These are phyloP conservation scores for Polypedilum pembai DNA, from an alignment of 1,140 invertebrate species.

Conservation along the genomic window DNA sequence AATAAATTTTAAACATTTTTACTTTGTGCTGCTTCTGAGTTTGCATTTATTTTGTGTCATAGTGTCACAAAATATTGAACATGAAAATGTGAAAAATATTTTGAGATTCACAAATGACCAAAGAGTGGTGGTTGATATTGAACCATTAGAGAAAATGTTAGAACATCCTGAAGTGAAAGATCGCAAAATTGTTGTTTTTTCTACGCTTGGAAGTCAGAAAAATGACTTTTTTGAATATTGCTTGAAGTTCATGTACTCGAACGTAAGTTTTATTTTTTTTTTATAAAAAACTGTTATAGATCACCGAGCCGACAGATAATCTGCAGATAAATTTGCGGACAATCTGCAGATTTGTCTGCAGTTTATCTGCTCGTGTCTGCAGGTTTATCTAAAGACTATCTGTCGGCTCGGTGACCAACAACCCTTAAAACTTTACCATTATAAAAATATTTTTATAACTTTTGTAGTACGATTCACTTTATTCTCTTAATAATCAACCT, in stretches of 20 bases:
- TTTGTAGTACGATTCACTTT: not conserved
- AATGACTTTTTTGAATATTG: conserved; percentile 47
- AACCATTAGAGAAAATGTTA: not conserved
- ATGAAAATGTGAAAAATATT: not conserved
- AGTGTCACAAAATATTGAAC: too few relatives aligned
- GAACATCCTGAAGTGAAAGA: conserved; percentile 43
- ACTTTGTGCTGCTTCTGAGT: too few relatives aligned
- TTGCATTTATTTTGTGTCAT: too few relatives aligned
- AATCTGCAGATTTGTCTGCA: too few relatives aligned
- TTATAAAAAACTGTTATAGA: not conserved
- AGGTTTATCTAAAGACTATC: too few relatives aligned
- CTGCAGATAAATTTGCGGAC: too few relatives aligned
- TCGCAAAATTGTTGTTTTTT: conserved; percentile 75
- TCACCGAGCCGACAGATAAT: too few relatives aligned
- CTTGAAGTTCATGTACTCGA: not conserved
- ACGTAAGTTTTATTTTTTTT: not conserved
- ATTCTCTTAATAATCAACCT: not conserved
- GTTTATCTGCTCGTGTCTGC: too few relatives aligned
- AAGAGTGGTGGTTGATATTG: not conserved
- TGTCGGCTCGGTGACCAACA: too few relatives aligned
- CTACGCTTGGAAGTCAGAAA: conserved; percentile 93
- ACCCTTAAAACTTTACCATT: too few relatives aligned
- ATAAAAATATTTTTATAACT: conserved; percentile 44
- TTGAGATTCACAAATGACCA: not conserved
- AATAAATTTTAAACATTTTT: too few relatives aligned